Evolutionary conservation across 2,888 invertebrate genomes (phyloP).

Genomic region (Horisme vitalbata): DNA sequence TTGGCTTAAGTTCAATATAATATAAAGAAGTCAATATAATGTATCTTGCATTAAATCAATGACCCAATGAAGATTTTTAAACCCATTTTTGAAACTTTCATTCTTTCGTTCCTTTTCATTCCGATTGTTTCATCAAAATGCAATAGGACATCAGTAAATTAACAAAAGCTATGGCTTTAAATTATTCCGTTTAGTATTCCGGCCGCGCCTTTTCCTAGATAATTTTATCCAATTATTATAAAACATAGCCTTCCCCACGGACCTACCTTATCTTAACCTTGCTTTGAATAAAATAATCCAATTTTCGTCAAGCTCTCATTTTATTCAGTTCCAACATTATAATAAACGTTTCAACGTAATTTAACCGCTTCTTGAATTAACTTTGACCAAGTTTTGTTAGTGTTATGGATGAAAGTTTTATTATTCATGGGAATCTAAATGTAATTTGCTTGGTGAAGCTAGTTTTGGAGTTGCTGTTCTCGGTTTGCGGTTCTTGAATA

Average conservation of each 20-base stretch:
- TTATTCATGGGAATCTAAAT: slow-evolving; percentile 18
- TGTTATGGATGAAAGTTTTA: slow-evolving; percentile 19
- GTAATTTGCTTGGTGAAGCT: slow-evolving; percentile 19
- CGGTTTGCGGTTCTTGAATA: slow-evolving; percentile 8
- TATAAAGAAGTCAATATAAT: too few species aligned
- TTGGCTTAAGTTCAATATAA: too few species aligned
- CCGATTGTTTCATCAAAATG: too few species aligned
- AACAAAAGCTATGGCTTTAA: slow-evolving; percentile 14
- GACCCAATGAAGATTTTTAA: too few species aligned
- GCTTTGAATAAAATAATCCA: slow-evolving; percentile 18
- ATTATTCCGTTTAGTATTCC: slow-evolving; percentile 28
- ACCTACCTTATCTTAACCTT: slow-evolving; percentile 11
- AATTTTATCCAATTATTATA: slow-evolving; percentile 33
- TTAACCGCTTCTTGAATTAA: slow-evolving; percentile 14
- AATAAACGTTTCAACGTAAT: slow-evolving; percentile 13
- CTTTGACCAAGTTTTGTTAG: slow-evolving; percentile 21
- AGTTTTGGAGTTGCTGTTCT: slow-evolving; percentile 6
- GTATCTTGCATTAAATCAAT: too few species aligned
- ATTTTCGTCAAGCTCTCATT: slow-evolving; percentile 1
- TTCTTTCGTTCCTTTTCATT: too few species aligned
- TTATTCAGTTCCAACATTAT: slow-evolving; percentile 3
- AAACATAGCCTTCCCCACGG: slow-evolving; percentile 21
- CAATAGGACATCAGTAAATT: background rate
- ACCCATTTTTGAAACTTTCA: too few species aligned
- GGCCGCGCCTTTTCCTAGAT: slow-evolving; percentile 20